Conservation (phyloP, 2,888 invertebrate species). For the Hipparchia semele region DNA sequence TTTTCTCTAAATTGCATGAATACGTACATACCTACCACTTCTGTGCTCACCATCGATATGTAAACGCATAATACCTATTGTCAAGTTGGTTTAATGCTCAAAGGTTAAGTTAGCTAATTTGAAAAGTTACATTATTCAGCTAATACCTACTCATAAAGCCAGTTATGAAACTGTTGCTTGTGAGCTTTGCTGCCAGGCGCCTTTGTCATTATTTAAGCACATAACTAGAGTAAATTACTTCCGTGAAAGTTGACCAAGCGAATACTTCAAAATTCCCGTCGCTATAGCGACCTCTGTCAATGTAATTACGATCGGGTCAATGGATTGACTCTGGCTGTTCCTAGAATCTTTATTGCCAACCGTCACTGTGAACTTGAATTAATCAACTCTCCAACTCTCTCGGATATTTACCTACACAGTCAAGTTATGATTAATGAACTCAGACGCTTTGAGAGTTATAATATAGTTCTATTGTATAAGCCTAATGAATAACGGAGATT, state of each 20-base stretch:
- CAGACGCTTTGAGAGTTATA: not conserved
- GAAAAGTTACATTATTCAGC: not conserved
- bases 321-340: not conserved
- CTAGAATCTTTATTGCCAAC: not conserved
- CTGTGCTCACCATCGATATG: too few species aligned
- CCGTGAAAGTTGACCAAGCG: not conserved
- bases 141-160: too few species aligned
- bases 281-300: not conserved
- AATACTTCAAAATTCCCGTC: not conserved
- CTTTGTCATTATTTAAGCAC: too few species aligned
- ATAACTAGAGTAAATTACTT: not conserved
- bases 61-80: too few species aligned
- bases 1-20: too few species aligned
- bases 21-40: too few species aligned
- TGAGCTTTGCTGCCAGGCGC: too few species aligned
- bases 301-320: slow-evolving; percentile 2
- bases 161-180: too few species aligned
- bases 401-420: not conserved
- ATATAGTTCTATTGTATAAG: not conserved
- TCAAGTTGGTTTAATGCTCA: too few species aligned
- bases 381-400: not conserved
- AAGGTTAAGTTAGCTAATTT: too few species aligned
- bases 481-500: too few species aligned
- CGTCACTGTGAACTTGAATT: not conserved
- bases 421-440: not conserved